Conservation (phyloP, 2,113 vertebrate species). For the Phocoena sinus region DNA sequence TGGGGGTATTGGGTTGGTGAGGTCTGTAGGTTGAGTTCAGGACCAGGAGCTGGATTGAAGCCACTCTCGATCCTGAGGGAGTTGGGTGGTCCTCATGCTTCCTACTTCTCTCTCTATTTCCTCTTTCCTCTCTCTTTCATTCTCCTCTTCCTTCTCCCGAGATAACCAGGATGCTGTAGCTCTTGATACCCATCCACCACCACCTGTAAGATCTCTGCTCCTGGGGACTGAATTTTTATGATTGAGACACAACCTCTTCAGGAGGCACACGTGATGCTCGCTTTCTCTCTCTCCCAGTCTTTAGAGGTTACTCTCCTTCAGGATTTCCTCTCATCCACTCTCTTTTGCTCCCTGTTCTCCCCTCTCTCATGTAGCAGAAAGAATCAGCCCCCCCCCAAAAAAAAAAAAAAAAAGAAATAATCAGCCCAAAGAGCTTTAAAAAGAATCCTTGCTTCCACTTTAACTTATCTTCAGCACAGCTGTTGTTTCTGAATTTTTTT, state of each 20-base stretch:
- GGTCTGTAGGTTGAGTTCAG: neutral
- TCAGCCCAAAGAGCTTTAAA: constrained; percentile 2
- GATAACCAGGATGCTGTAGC: neutral
- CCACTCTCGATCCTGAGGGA: neutral
- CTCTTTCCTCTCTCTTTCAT: neutral
- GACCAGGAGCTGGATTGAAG: neutral
- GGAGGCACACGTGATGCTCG: accelerated
- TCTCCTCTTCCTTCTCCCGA: neutral
- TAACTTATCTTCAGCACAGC: constrained; percentile 28
- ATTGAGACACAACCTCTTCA: neutral
- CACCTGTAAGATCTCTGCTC: neutral
- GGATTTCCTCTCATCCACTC: neutral
- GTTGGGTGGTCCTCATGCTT: neutral
- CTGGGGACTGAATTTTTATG: neutral
- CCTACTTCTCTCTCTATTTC: neutral
- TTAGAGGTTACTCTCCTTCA: neutral
- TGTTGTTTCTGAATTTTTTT: constrained; percentile 28
- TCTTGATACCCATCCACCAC: neutral
- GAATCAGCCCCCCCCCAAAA: constrained; percentile 32
- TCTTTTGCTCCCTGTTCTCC: neutral
- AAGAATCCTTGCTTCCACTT: neutral
- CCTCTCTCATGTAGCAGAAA: neutral
- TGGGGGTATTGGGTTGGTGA: accelerated
- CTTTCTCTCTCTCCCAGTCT: neutral
- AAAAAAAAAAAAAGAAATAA: neutral